These are phyloP conservation scores for Diogma glabrata DNA, from an alignment of 2,888 invertebrate species.

Conservation along the genomic window DNA sequence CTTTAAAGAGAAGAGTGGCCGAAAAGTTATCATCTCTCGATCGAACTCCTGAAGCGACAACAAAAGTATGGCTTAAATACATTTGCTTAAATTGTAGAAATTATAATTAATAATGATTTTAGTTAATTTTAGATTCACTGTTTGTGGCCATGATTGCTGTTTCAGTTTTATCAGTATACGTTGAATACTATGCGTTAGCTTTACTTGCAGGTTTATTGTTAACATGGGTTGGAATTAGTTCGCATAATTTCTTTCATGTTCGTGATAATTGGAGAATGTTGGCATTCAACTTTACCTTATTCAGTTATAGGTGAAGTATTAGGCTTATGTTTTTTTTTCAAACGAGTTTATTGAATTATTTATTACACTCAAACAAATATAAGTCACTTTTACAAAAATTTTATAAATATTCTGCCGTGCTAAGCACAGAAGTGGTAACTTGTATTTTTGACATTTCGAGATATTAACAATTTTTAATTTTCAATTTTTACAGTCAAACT, in stretches of 20 bases:
- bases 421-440: no score
- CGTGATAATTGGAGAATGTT: constrained; percentile 68
- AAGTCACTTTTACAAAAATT: no score
- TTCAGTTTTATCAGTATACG: constrained; percentile 31
- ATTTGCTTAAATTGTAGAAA: background rate
- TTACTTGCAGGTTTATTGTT: constrained; percentile 44
- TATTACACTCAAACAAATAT: no score
- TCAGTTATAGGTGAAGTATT: constrained; percentile 32
- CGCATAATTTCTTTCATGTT: constrained; percentile 70
- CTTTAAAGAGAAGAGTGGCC: constrained; percentile 48
- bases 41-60: constrained; percentile 26
- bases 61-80: constrained; percentile 12
- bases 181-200: constrained; percentile 27
- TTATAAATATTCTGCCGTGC: no score
- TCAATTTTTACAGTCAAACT: no score
- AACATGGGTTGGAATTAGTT: constrained; percentile 45
- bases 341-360: constrained; percentile 22
- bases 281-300: constrained; percentile 55
- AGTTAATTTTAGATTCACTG: constrained; percentile 35
- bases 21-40: constrained; percentile 44
- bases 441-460: no score
- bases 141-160: constrained; percentile 30
- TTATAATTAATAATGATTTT: constrained; percentile 8
- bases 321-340: background rate
- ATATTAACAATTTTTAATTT: no score